Evolutionary conservation across 2,797 vertebrate species (phyloP), one percentile per base, ranked within the genome.

Genomic region (Clarias pachynema): DNA sequence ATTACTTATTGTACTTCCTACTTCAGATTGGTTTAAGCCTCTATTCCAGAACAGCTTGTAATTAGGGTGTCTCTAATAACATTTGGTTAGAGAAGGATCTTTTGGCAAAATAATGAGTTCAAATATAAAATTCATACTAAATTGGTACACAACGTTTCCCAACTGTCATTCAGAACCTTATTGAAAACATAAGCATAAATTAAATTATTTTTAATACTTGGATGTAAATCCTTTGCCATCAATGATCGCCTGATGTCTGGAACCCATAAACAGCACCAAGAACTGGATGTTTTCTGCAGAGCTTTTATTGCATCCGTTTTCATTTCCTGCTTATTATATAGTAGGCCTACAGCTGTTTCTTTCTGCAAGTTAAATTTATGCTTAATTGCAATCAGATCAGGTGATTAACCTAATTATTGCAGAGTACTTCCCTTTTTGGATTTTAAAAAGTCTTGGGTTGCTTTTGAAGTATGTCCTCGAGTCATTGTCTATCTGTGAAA

Each of bases 401-500:
- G 66, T 69, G 2, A 69, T 4, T 34, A 31, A 6, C 69, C 15
- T 44, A 12, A 22, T 40, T 34, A 69, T 37, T 72, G 69, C 12
- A 44, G 69, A 72, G 44, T 12, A n/a, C n/a, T 24, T 12, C 24
- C 14, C 24, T 72, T 72, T 22, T 24, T 40, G 40, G 69, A 22
- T 22, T 44, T 44, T 59, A 78, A 15, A 24, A 37, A 31, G 6
- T n/a, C 60, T 79, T n/a, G 4, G 5, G 78, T 44, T 81, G 60
- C 75, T 79, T 86, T 72, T 7, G 18, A 44, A 56, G 15, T 73
- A 84, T 66, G 60, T 34, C 63, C 63, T 60, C 4, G 26, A 60
- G 26, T 81, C 53, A 69, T 31, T 44, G 68, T 85, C 44, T 18
- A 68, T 82, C 66, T 80, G 37, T 83, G 65, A 79, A 70, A 70